Evolutionary conservation across 2,113 vertebrate genomes (phyloP).

Genomic region (Echinops telfairi): DNA sequence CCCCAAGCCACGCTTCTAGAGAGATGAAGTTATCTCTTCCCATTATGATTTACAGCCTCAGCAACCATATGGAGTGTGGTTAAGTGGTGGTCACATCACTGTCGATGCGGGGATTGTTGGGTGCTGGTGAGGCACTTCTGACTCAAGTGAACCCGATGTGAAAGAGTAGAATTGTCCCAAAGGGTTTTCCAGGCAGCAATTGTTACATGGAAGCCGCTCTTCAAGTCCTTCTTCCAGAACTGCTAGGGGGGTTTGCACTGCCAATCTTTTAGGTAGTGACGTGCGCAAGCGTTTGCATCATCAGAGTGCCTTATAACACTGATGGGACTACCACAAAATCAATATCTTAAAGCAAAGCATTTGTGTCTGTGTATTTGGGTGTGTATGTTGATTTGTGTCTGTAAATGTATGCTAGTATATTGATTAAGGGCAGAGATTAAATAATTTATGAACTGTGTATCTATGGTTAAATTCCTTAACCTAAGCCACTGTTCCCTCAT

Average conservation of each 20-base stretch:
- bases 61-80: no score
- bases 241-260: neutral
- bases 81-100: no score
- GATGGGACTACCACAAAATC: neutral
- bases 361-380: conserved; percentile 7
- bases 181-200: neutral
- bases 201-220: neutral
- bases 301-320: neutral
- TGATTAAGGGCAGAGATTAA: conserved; percentile 3
- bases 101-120: neutral
- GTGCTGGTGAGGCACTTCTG: neutral
- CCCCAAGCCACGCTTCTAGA: no score
- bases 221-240: neutral
- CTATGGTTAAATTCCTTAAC: conserved; percentile 28
- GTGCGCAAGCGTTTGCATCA: neutral
- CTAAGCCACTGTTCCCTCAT: neutral
- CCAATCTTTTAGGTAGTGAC: neutral
- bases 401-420: neutral
- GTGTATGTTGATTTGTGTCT: neutral
- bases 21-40: no score
- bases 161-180: neutral
- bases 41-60: no score
- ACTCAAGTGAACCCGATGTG: neutral
- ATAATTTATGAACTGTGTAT: neutral
- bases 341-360: neutral